Conservation (phyloP, 2,113 vertebrate genomes). For the Pelusios castaneus region DNA sequence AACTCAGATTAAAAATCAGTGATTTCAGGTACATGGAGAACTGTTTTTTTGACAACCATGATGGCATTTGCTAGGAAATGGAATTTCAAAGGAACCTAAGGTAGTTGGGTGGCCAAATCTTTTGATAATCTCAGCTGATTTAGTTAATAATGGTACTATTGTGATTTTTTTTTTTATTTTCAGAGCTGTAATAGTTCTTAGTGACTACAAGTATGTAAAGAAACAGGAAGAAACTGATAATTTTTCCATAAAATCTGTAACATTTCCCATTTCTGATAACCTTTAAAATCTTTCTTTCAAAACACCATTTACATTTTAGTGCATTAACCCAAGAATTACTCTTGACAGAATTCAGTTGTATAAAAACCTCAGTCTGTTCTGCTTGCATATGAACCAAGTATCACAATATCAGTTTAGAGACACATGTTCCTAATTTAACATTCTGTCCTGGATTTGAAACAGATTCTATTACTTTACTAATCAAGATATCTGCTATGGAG, state of each 20-base stretch:
- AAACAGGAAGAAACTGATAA: neutral
- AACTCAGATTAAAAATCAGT: no score
- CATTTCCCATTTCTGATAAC: slow-evolving; percentile 25
- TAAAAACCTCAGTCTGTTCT: neutral
- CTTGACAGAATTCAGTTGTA: neutral
- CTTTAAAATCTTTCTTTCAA: neutral
- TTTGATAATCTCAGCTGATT: neutral
- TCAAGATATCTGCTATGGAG: slow-evolving; percentile 3
- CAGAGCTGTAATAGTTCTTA: neutral
- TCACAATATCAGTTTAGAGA: slow-evolving; percentile 7
- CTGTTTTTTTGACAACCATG: neutral
- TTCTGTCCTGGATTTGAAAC: slow-evolving; percentile 19
- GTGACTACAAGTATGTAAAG: neutral
- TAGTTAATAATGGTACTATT: neutral
- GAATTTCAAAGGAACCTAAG: neutral
- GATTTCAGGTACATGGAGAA: neutral
- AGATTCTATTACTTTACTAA: slow-evolving; percentile 5
- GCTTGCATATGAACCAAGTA: neutral
- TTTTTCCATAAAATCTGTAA: neutral
- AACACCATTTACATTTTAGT: slow-evolving; percentile 18
- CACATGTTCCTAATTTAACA: slow-evolving; percentile 2
- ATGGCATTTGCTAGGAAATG: no score
- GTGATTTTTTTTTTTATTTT: no score
- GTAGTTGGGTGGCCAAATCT: neutral
- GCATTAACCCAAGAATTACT: slow-evolving; percentile 34